These are phyloP conservation scores for Magallana gigas DNA, from an alignment of 1,140 invertebrate species.

Conservation along the genomic window DNA sequence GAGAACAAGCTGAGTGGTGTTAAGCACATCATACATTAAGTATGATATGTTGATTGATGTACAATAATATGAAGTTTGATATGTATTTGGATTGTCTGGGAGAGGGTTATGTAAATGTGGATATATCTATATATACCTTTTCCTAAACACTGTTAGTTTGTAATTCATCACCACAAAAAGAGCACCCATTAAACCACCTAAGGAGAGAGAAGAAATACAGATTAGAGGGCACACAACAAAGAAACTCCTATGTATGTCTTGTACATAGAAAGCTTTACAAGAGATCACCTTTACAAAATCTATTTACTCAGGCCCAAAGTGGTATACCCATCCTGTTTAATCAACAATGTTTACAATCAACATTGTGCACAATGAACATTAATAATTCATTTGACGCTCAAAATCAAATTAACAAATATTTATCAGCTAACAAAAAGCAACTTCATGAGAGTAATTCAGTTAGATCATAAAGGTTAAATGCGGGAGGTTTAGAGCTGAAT, in stretches of 20 bases:
- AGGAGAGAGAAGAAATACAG: conserved; percentile 82
- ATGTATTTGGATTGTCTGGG: too few species aligned
- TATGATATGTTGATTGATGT: too few species aligned
- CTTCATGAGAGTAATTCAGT: too few species aligned
- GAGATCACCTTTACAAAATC: not conserved
- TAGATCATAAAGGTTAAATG: too few species aligned
- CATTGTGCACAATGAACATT: too few species aligned
- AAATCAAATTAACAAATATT: conserved; percentile 6
- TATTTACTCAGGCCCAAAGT: not conserved
- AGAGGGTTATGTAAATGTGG: too few species aligned
- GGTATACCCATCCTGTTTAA: not conserved
- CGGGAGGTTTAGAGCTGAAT: not conserved
- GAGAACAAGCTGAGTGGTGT: too few species aligned
- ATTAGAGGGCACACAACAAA: not conserved
- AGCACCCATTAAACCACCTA: conserved; percentile 92
- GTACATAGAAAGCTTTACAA: not conserved
- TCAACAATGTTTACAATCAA: not conserved
- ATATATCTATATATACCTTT: conserved; percentile 82
- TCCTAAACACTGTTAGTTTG: conserved; percentile 92
- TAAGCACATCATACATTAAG: too few species aligned
- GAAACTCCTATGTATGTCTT: not conserved
- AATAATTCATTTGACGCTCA: not conserved
- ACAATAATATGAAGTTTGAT: too few species aligned
- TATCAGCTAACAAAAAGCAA: conserved; percentile 1
- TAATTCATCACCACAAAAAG: conserved; percentile 97